Conservation (phyloP, 1,140 invertebrate species). For the Chrysoperla carnea region DNA sequence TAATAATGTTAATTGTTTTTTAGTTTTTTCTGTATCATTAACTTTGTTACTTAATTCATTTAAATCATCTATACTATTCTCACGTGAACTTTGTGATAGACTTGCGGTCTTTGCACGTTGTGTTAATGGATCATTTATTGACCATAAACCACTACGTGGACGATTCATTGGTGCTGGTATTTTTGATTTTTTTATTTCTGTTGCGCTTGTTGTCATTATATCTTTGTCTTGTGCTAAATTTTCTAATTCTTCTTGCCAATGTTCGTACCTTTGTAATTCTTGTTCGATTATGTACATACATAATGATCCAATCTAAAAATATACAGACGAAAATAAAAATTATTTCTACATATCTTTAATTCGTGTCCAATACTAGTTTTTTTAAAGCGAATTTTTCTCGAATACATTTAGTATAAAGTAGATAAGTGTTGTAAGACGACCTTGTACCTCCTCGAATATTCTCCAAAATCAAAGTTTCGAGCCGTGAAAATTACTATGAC, state of each 20-base stretch:
- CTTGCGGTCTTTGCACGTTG: constrained; percentile 8
- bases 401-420: too few species aligned
- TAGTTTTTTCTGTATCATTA: constrained; percentile 10
- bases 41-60: background rate
- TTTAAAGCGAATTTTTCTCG: too few species aligned
- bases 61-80: background rate
- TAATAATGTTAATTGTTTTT: constrained; percentile 17
- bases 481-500: too few species aligned
- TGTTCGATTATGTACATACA: constrained; percentile 93
- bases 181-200: constrained; percentile 21
- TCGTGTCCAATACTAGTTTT: constrained; percentile 3
- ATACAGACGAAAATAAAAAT: constrained; percentile 13
- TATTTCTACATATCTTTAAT: background rate
- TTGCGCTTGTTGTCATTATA: background rate
- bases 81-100: background rate
- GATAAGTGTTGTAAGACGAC: too few species aligned
- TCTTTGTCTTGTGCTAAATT: constrained; percentile 12
- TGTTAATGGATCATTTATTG: constrained; percentile 37
- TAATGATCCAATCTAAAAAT: constrained; percentile 70
- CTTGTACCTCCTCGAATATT: too few species aligned
- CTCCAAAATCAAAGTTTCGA: too few species aligned
- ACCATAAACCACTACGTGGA: constrained; percentile 28
- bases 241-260: constrained; percentile 84
- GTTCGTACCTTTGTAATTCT: constrained; percentile 80
- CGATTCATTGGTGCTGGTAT: constrained; percentile 46